Base-by-base conservation (phyloP, 2,797 vertebrate species). In the Enteromius thamalakanensis region DNA sequence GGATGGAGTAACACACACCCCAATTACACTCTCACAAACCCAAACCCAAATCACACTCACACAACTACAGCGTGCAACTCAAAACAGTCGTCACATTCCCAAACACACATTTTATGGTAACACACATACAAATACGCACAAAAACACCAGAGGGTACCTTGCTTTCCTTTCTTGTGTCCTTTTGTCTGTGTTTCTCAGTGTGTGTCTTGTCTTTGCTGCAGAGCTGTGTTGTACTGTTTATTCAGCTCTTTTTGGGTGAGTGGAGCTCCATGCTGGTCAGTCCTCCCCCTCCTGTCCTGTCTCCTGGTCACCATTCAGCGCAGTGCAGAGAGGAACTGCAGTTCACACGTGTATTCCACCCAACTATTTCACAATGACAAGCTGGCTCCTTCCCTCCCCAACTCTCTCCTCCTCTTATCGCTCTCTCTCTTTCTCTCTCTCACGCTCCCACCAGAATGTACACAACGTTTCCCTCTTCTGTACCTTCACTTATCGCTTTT, bases 281-380 rank as follows among this genome's bases (percentile, higher is more conserved):
- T 85, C 79, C 84, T 86, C 84, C 86, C 84, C 77, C 87, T 87
- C 70, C 82, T 83, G 77, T 87, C 55, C 60, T 83, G 68, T 77
- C 58, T 79, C 29, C 84, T 86, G 84, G 84, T 81, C 58, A 67
- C 87, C 80, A 49, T 86, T 86, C 87, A 87, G 83, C 34, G 80
- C 85, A 83, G 81, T 78, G 84, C 86, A 83, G 78, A 84, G 80
- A 84, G 80, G 83, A 86, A 86, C 87, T 84, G 88, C 86, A 86
- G 80, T 84, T 85, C 87, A 86, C 86, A 84, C 81, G 75, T 82
- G 79, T 85, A 83, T 83, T 88, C 82, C 86, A 88, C 80, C 86
- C 80, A 89, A 84, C 84, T 76, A 68, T 88, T 89, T 89, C 87
- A 89, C 88, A 89, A 81, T 83, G 82, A 85, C 87, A 83, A 82